Evolutionary conservation across 2,888 invertebrate species (phyloP).

Genomic region (Mythimna loreyi): DNA sequence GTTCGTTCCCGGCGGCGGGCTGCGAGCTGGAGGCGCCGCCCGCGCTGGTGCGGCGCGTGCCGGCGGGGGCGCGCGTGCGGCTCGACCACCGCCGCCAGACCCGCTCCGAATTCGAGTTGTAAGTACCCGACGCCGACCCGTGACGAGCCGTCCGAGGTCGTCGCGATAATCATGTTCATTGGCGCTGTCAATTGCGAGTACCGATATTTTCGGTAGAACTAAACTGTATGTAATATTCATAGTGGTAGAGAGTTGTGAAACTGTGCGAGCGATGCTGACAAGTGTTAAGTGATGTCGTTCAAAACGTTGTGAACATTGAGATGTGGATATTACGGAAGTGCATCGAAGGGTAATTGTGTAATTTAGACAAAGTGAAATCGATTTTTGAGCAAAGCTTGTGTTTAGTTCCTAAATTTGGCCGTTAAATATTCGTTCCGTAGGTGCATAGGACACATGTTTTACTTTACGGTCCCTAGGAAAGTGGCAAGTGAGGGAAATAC

Average conservation of each 20-base stretch:
- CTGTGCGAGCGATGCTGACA: slow-evolving; percentile 69
- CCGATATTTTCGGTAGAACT: slow-evolving; percentile 70
- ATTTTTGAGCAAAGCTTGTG: slow-evolving; percentile 88
- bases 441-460: slow-evolving; percentile 69
- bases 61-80: slow-evolving; percentile 79
- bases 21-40: slow-evolving; percentile 79
- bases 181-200: slow-evolving; percentile 78
- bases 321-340: slow-evolving; percentile 65
- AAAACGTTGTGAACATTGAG: slow-evolving; percentile 69
- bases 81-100: slow-evolving; percentile 88
- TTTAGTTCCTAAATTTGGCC: slow-evolving; percentile 88
- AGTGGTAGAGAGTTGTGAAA: slow-evolving; percentile 73
- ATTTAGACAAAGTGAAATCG: slow-evolving; percentile 75
- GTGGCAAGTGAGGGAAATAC: slow-evolving; percentile 47
- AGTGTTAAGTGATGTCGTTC: slow-evolving; percentile 69
- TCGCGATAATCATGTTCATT: slow-evolving; percentile 33
- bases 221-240: slow-evolving; percentile 71
- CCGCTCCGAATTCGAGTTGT: slow-evolving; percentile 89
- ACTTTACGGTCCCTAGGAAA: slow-evolving; percentile 62
- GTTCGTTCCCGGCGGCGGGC: slow-evolving; percentile 86
- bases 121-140: slow-evolving; percentile 62
- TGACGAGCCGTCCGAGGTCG: slow-evolving; percentile 22
- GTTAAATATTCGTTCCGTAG: slow-evolving; percentile 68
- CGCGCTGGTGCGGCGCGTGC: slow-evolving; percentile 74
- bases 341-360: slow-evolving; percentile 75